A percentile compares a stretch with the other conserved stretches of the same genome.
Evolutionary conservation across 2,888 invertebrate species (phyloP).

Genomic region (Macrosiphum euphorbiae): DNA sequence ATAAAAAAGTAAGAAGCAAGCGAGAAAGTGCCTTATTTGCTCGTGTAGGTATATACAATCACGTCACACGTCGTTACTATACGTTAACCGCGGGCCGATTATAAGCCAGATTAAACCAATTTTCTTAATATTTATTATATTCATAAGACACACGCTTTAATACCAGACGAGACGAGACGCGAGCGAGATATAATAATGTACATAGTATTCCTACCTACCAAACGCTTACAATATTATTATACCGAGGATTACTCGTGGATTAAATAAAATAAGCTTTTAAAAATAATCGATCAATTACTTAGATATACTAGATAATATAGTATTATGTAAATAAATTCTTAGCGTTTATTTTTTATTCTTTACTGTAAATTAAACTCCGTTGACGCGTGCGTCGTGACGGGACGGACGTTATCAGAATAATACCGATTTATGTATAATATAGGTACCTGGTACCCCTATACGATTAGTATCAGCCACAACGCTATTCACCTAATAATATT

Average conservation of each 20-base stretch:
- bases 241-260: not conserved
- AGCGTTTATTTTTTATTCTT: not conserved
- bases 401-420: not conserved
- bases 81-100: not conserved
- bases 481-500: not conserved
- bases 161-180: not conserved
- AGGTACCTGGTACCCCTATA: not conserved
- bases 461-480: not conserved
- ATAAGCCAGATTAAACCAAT: not conserved
- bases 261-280: not conserved
- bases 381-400: too few species aligned
- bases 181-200: not conserved
- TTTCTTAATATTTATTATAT: not conserved
- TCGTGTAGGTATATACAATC: not conserved
- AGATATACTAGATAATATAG: not conserved
- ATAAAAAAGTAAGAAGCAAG: not conserved
- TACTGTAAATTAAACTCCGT: not conserved
- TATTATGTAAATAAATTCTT: not conserved
- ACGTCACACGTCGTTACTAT: not conserved
- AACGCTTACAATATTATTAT: not conserved
- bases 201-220: not conserved
- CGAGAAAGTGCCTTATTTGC: not conserved
- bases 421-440: not conserved
- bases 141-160: not conserved
- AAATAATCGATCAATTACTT: not conserved